phyloP scores from a whole-genome alignment of 2,888 invertebrate species.

The Zootermopsis nevadensis region DNA sequence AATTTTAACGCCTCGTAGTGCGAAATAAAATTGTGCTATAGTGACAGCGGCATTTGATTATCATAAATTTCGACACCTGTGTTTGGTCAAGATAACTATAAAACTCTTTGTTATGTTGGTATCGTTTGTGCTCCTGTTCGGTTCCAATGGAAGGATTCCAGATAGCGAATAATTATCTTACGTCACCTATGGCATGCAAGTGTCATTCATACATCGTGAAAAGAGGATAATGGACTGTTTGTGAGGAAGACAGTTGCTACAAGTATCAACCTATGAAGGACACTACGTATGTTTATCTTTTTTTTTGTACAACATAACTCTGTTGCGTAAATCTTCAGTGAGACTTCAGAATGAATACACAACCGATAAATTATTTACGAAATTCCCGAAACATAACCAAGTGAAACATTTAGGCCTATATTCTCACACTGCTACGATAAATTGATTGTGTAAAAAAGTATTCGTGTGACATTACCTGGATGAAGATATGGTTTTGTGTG shows the following conservation, averaged over 20 bases:
- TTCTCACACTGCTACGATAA: no score
- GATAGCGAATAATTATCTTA: background rate
- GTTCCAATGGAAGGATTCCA: background rate
- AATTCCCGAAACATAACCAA: no score
- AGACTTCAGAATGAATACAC: background rate
- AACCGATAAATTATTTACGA: no score
- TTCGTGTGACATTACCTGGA: no score
- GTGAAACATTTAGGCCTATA: no score
- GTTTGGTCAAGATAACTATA: no score
- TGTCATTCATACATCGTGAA: background rate
- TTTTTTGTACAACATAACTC: background rate
- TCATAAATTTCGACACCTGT: no score
- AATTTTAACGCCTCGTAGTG: no score
- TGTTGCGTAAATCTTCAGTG: background rate
- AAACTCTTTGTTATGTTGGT: background rate
- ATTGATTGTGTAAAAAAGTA: no score
- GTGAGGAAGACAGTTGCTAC: background rate
- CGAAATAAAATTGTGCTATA: no score
- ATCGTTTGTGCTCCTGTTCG: background rate
- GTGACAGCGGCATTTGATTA: no score
- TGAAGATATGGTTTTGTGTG: no score
- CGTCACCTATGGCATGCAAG: background rate
- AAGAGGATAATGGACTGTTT: background rate
- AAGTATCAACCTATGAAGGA: background rate
- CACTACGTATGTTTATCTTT: background rate